Base-by-base conservation (phyloP, 2,888 invertebrate species). In the Dysmachus trigonus region DNA sequence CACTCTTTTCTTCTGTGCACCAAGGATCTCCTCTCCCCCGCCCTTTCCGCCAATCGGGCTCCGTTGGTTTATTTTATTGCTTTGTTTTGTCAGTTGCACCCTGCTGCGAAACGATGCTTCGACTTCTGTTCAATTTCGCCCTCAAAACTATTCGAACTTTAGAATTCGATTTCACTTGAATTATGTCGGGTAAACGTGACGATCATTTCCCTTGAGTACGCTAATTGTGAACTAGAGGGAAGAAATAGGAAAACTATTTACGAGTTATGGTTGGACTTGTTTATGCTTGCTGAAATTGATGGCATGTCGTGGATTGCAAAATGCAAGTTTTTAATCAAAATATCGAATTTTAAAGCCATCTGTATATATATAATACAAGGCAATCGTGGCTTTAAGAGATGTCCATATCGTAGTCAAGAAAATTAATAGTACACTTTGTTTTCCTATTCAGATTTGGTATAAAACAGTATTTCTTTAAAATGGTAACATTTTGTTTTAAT, bases 51-150 rank as follows among this genome's bases (percentile, higher is more conserved):
- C n/a, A 6, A 0, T 35, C 2, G 53, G 22, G 27, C 10, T n/a
- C 18, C 35, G 18, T 38, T 74, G 41, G 76, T 76, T 76, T 76
- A 76, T 76, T 76, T 76, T 76, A 76, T 76, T 76, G 33, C 76
- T 76, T 35, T 38, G 76, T 76, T 76, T 76, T 76, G 76, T 76
- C 76, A 76, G 76, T 22, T 76, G 76, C 76, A 76, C 76, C 33
- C 33, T 76, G 18, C 38, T 38, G 22, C 18, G 22, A 22, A n/a
- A 22, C 76, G 33, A 38, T 38, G 38, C 38, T 41, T 41, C 38
- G 38, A 41, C 22, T 76, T 76, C 38, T 38, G 76, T 33, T 38
- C 76, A 22, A 76, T 76, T 76, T 76, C 76, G 22, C 38, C 22
- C 33, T 76, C 62, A 27, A 27, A 62, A 62, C 62, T 62, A 62